A percentile compares a stretch with the other conserved stretches of the same genome.
Conservation (phyloP, 2,797 vertebrate genomes). For the Tenualosa thibaudeaui region DNA sequence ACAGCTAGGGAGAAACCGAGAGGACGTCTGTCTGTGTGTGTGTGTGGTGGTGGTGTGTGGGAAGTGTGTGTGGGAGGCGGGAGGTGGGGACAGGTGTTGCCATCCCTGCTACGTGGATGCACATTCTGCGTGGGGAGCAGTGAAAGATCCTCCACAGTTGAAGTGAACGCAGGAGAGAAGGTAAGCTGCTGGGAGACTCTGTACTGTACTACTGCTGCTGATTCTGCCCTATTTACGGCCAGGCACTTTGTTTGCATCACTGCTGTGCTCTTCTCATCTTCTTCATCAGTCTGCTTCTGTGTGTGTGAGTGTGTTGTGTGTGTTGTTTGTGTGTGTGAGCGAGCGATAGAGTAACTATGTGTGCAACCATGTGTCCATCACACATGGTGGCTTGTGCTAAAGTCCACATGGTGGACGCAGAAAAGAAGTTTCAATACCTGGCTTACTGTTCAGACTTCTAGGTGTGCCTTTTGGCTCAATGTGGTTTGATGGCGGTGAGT, state of each 20-base stretch:
- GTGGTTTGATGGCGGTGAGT: neutral
- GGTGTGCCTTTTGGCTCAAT: neutral
- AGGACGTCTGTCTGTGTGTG: slow-evolving; percentile 61
- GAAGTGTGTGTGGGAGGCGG: slow-evolving; percentile 41
- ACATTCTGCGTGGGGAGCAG: neutral
- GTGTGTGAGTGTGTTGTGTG: neutral
- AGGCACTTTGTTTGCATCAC: slow-evolving; percentile 61
- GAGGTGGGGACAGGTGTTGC: slow-evolving; percentile 24
- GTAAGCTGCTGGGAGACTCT: neutral
- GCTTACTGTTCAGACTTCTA: neutral
- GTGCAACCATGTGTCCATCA: neutral
- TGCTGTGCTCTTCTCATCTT: neutral
- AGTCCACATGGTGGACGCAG: neutral
- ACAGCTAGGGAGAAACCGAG: slow-evolving; percentile 41
- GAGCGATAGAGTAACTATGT: neutral
- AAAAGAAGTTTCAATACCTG: neutral
- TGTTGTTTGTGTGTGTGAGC: neutral
- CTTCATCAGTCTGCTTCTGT: neutral
- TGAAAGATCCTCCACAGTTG: neutral
- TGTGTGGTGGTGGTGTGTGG: slow-evolving; percentile 34
- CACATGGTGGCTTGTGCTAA: neutral
- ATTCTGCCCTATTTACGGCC: slow-evolving; percentile 73
- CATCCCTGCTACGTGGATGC: neutral
- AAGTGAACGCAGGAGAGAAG: neutral
- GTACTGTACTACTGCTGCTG: neutral